Evolutionary conservation across 2,113 vertebrate species (phyloP), one percentile per base, ranked within the genome.

Genomic region (Oxygymnocypris stewartii): DNA sequence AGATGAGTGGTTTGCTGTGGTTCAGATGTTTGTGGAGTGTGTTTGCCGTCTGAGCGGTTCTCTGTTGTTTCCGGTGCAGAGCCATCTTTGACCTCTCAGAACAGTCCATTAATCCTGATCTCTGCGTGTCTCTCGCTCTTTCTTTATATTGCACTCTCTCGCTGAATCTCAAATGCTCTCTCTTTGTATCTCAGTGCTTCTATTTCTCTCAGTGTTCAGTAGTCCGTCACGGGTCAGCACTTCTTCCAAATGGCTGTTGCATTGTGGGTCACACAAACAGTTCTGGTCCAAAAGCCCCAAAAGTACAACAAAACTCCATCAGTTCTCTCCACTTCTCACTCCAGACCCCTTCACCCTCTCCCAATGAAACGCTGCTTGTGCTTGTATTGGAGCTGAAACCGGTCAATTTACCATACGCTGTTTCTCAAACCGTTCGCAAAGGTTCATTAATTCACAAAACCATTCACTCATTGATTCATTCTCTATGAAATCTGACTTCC

Each of bases 51-150:
- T 23, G 69, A 76, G 74, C 8, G 8, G 0, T 54, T 78, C 47
- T 78, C 47, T 54, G 13, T 71, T 31, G 63, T 82, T 81, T 81
- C 63, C 80, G 80, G 25, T 82, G 44, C 18, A 37, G 11, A 69
- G 42, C 10, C 44, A 67, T 51, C 18, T 82, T 13, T 82, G 80
- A 69, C 80, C 80, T 71, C 63, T 51, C n/a, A 1, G 16, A 82
- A 82, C 80, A 82, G 23, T 82, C 80, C 80, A 82, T 82, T 82
- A 82, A 82, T 82, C 63, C 63, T 71, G 80, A 82, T 82, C 80
- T 31, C n/a, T 73, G 18, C 0, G 18, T 42, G 69, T 73, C 18
- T 73, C 69, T 77, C 59, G 31, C 20, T 82, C 61, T 42, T 40
- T 82, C 40, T 65, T 82, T 44, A 28, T 25, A 40, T 82, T 35